A percentile compares a stretch with the other conserved stretches of the same genome.
Conservation (phyloP, 2,888 invertebrate genomes). For the Nemoura dubitans region DNA sequence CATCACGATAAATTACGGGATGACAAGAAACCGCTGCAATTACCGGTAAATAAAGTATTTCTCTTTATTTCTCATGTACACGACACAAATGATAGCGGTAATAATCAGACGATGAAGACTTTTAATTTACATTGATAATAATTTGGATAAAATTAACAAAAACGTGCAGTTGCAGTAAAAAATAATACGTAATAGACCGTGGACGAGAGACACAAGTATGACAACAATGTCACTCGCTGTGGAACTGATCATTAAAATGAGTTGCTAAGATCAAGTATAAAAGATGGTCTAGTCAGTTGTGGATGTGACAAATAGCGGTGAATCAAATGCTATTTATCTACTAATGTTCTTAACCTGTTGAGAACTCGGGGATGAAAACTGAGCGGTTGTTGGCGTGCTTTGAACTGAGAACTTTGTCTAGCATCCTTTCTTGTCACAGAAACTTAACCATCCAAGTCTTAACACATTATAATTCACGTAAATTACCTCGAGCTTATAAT, state of each 20-base stretch:
- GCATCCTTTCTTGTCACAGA: conserved; percentile 40
- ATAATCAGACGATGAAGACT: background rate
- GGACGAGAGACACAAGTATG: background rate
- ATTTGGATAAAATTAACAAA: background rate
- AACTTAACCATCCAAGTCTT: conserved; percentile 35
- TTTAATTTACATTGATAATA: background rate
- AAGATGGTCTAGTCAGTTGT: background rate
- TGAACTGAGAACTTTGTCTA: background rate
- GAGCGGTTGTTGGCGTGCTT: background rate
- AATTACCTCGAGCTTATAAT: conserved; percentile 1
- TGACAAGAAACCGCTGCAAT: background rate
- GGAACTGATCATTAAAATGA: background rate
- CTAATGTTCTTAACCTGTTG: background rate
- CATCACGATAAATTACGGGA: background rate
- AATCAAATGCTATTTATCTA: background rate
- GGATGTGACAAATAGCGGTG: background rate
- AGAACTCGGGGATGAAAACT: background rate
- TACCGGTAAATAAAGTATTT: background rate
- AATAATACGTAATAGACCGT: background rate
- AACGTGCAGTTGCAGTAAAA: background rate
- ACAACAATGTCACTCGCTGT: background rate
- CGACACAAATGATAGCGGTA: background rate
- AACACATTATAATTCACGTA: conserved; percentile 40
- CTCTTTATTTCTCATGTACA: background rate
- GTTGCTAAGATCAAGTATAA: background rate